Conservation (phyloP, 2,888 invertebrate genomes). For the Pachliopta kotzebuea region DNA sequence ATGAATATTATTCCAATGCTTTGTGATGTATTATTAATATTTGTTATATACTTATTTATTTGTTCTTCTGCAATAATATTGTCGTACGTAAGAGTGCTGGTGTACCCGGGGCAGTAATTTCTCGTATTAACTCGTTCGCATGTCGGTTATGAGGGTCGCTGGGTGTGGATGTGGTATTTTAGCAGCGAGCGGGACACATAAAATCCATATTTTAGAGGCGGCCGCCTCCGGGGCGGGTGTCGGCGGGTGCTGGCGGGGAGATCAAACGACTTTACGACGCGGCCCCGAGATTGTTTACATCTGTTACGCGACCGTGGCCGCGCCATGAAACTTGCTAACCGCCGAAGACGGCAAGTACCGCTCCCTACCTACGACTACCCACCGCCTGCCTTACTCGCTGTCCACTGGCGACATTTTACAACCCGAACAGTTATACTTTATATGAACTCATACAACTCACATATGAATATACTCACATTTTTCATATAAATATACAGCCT, state of each 20-base stretch:
- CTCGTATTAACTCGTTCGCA: conserved; percentile 34
- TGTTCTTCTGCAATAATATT: neutral
- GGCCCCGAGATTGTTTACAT: conserved; percentile 78
- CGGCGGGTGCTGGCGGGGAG: conserved; percentile 52
- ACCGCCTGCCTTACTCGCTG: neutral
- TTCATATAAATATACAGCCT: too few relatives aligned
- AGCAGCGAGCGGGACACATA: conserved; percentile 70
- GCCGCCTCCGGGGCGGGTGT: conserved; percentile 38
- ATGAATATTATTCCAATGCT: too few relatives aligned
- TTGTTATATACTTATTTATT: too few relatives aligned
- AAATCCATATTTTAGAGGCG: conserved; percentile 77
- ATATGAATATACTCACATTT: too few relatives aligned
- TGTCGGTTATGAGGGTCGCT: conserved; percentile 65
- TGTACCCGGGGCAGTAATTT: conserved; percentile 23
- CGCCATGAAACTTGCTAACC: conserved; percentile 73
- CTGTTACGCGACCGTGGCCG: conserved; percentile 71
- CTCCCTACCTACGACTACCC: neutral
- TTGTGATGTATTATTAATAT: too few relatives aligned
- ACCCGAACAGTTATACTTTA: neutral
- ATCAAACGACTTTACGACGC: conserved; percentile 78
- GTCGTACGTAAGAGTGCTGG: neutral
- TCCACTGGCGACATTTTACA: neutral
- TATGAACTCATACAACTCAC: too few relatives aligned
- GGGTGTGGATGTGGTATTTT: conserved; percentile 69
- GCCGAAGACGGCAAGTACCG: conserved; percentile 56